A percentile compares a stretch with the other conserved stretches of the same genome.
These are phyloP conservation scores for Heliconius melpomene DNA, from an alignment of 1,140 invertebrate genomes.

Conservation along the genomic window DNA sequence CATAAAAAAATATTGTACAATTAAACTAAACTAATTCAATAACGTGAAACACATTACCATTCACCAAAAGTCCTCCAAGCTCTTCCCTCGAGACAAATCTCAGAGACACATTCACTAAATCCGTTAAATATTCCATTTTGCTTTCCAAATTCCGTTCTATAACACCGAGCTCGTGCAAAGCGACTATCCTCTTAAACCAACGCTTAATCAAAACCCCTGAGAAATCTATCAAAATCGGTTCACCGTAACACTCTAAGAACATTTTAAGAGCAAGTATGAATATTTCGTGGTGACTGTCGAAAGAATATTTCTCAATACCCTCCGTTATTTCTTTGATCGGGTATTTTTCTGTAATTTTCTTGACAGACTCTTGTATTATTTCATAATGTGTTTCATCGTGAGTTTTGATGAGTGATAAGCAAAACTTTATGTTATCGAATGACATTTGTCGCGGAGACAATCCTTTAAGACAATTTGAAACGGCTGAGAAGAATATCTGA, in stretches of 20 bases:
- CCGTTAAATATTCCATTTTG: conserved; percentile 28
- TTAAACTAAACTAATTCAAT: no score
- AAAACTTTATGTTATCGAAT: not conserved
- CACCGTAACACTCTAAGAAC: not conserved
- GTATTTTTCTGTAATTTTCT: not conserved
- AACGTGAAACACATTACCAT: not conserved
- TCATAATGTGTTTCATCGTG: not conserved
- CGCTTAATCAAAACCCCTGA: not conserved
- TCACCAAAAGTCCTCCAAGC: not conserved
- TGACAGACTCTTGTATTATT: not conserved
- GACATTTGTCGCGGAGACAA: not conserved
- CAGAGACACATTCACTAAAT: conserved; percentile 17
- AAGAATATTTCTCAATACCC: conserved; percentile 16
- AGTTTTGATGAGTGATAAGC: not conserved
- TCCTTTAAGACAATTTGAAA: not conserved
- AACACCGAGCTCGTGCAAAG: not conserved
- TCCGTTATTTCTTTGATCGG: conserved; percentile 16
- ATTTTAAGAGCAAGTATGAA: not conserved
- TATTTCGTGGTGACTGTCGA: conserved; percentile 10
- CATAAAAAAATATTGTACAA: not conserved
- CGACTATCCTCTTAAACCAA: conserved; percentile 9
- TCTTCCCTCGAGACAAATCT: not conserved
- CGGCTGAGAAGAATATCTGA: not conserved
- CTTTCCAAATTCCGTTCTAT: conserved; percentile 2
- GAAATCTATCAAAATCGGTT: conserved; percentile 16